Base-by-base conservation (phyloP, 2,113 vertebrate genomes). In the Promerops cafer region DNA sequence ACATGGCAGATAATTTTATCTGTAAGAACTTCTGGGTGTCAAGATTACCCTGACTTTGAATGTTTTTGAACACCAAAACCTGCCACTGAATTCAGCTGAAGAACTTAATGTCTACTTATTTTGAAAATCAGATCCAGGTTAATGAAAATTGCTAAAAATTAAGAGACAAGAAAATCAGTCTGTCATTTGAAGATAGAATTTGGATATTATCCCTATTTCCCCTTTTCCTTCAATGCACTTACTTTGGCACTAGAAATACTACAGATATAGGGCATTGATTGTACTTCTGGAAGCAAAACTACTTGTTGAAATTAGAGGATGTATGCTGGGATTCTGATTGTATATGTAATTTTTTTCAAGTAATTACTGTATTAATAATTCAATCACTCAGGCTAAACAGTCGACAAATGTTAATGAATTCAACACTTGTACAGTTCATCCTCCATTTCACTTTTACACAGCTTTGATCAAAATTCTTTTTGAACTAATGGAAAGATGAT, bases 381-480 rank as follows among this genome's bases (percentile, higher is more conserved):
- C 42, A 83, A 42, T 83, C 75, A 63, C 17, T 63, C 66, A 80
- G 80, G 66, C 76, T 86, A 85, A 91, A 88, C 56, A 82, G 47
- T 77, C 1, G 35, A 82, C 76, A 83, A 79, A 42, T 37, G 44
- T 83, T 94, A 94, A 94, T 89, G 47, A 79, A 79, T 86, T 88
- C 83, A 80, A 45, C 49, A 39, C 35, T 89, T 90, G 56, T 71
- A 11, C 27, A 63, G 79, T 79, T 85, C 76, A 80, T 83, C 61
- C 39, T 59, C 63, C 57, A 50, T 71, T 88, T 88, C 33, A 65
- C 83, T 93, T 86, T 76, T 39, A 45, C 24, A 69, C 44, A 69
- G 40, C 92, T 95, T 95, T 93, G 59, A 94, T 93, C 53, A 83
- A 72, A 93, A 83, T 89, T 89, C 44, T 89, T 79, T 95, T 94